Conservation (phyloP, 1,140 invertebrate species). For the Brachionus calyciflorus region DNA sequence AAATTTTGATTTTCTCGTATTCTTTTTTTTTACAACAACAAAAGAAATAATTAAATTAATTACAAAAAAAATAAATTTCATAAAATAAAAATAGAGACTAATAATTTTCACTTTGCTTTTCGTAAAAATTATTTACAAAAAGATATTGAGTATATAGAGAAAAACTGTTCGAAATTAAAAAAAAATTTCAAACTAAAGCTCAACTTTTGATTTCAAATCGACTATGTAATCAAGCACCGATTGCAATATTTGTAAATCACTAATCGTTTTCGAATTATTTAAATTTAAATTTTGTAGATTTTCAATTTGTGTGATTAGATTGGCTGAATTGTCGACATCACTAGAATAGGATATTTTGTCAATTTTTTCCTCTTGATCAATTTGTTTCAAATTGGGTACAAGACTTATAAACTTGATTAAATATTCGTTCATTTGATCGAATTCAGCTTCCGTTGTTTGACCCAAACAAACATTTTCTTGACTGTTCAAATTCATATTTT, state of each 20-base stretch:
- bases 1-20: no score
- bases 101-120: no score
- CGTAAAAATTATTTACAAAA: not conserved
- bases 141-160: not conserved
- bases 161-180: not conserved
- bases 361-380: constrained; percentile 36
- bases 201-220: constrained; percentile 17
- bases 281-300: constrained; percentile 1
- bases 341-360: constrained; percentile 23
- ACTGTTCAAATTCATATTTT: not conserved
- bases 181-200: not conserved
- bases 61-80: not conserved
- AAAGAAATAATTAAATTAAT: constrained; percentile 26
- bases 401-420: constrained; percentile 12
- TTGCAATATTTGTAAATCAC: constrained; percentile 30
- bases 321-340: not conserved
- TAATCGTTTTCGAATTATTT: constrained; percentile 4
- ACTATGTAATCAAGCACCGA: constrained; percentile 16
- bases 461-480: not conserved
- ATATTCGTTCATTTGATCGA: constrained; percentile 15
- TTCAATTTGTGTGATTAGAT: constrained; percentile 8
- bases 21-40: not conserved
- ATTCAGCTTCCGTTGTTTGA: not conserved
- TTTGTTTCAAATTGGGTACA: constrained; percentile 41
- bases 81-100: not conserved